Evolutionary conservation across 2,888 invertebrate species (phyloP).

Genomic region (Meteorus colon): DNA sequence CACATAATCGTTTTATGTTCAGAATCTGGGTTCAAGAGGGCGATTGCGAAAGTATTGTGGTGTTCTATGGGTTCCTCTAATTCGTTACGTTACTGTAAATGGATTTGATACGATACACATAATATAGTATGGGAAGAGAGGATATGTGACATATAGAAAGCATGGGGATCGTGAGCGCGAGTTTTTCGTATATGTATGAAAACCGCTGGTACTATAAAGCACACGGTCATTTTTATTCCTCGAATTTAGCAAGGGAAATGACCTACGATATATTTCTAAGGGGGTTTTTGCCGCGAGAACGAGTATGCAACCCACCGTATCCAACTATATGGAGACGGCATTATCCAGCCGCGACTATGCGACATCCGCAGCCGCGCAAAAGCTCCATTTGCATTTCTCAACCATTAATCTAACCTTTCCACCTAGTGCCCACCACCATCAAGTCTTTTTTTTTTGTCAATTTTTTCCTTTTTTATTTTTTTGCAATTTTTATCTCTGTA

Average conservation of each 20-base stretch:
- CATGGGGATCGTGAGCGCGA: slow-evolving; percentile 14
- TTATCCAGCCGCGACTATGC: slow-evolving; percentile 35
- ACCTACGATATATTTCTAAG: slow-evolving; percentile 72
- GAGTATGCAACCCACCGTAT: slow-evolving; percentile 43
- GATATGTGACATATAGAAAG: background rate
- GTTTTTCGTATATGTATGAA: slow-evolving; percentile 25
- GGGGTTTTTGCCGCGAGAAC: slow-evolving; percentile 60
- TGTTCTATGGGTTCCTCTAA: slow-evolving; percentile 41
- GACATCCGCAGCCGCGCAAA: slow-evolving; percentile 33
- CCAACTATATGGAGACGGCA: slow-evolving; percentile 37
- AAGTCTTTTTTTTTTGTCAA: background rate
- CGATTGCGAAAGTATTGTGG: slow-evolving; percentile 39
- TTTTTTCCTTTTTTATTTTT: slow-evolving; percentile 38
- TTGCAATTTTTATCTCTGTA: slow-evolving; percentile 23
- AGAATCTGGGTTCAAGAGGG: slow-evolving; percentile 44
- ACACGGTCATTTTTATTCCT: slow-evolving; percentile 54
- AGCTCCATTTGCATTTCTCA: slow-evolving; percentile 70
- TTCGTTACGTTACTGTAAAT: slow-evolving; percentile 17
- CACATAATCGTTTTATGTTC: slow-evolving; percentile 42
- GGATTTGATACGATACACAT: slow-evolving; percentile 36
- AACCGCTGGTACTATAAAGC: slow-evolving; percentile 1
- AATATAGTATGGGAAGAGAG: background rate
- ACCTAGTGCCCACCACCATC: slow-evolving; percentile 49
- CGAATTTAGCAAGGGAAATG: slow-evolving; percentile 72
- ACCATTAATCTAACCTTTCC: slow-evolving; percentile 71